Percentiles rank a stretch among this genome's conserved stretches.
Evolutionary conservation across 1,140 invertebrate species (phyloP).

Genomic region (Pogonognathellus flavescens): DNA sequence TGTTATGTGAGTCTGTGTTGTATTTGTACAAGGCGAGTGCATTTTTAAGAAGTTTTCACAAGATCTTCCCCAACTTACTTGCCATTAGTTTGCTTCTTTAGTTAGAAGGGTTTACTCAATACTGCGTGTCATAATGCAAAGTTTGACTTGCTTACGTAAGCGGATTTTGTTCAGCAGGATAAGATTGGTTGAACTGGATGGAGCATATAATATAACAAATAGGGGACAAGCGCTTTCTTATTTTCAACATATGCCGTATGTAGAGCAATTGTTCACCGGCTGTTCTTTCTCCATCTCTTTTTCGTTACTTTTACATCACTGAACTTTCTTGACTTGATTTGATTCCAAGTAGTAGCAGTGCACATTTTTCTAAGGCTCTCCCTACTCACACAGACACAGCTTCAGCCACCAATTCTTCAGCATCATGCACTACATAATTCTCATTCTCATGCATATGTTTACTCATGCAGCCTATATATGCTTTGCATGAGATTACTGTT

Average conservation of each 20-base stretch:
- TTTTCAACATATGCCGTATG: conserved; percentile 23
- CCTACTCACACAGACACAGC: not conserved
- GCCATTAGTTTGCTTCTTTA: no score
- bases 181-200: not conserved
- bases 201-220: not conserved
- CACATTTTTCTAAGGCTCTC: not conserved
- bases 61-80: no score
- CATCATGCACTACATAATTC: no score
- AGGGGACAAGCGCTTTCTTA: not conserved
- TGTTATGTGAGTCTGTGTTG: no score
- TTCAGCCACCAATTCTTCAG: not conserved
- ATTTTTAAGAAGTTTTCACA: no score
- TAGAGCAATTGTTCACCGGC: conserved; percentile 24
- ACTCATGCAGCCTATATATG: no score
- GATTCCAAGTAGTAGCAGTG: not conserved
- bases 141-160: not conserved
- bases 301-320: conserved; percentile 5
- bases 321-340: conserved; percentile 21
- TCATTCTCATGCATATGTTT: no score
- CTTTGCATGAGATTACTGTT: no score
- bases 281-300: not conserved
- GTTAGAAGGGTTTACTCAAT: no score
- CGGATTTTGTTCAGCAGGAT: conserved; percentile 2
- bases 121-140: not conserved
- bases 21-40: no score